Evolutionary conservation across 2,888 invertebrate species (phyloP).

Genomic region (Cerceris rybyensis): DNA sequence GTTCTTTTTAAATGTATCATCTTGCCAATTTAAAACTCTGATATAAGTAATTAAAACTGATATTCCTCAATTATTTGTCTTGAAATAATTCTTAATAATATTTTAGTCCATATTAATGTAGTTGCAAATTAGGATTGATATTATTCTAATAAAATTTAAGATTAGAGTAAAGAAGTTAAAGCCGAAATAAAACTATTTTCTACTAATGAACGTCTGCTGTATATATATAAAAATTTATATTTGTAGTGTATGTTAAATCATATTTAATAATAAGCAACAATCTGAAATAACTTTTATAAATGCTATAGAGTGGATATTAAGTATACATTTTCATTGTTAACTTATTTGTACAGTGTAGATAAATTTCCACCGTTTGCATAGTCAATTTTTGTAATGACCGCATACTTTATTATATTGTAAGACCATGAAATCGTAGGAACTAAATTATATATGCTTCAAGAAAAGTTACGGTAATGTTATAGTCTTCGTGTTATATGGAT

Average conservation of each 20-base stretch:
- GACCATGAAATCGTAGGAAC: slow-evolving; percentile 12
- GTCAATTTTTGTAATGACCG: background rate
- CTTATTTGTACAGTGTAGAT: slow-evolving; percentile 1
- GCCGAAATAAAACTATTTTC: background rate
- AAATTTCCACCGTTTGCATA: slow-evolving; percentile 9
- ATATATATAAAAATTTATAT: background rate
- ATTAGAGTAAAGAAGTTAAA: too few relatives aligned
- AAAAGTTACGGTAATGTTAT: too few relatives aligned
- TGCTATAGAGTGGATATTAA: background rate
- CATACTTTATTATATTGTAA: background rate
- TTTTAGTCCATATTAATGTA: background rate
- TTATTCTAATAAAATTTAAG: too few relatives aligned
- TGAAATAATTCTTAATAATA: too few relatives aligned
- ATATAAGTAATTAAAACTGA: too few relatives aligned
- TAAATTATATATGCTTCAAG: too few relatives aligned
- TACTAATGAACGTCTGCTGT: background rate
- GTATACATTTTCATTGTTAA: background rate
- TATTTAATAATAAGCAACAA: background rate
- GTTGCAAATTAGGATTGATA: background rate
- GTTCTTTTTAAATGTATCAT: too few relatives aligned
- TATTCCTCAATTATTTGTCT: too few relatives aligned
- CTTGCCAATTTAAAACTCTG: too few relatives aligned
- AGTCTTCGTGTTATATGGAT: too few relatives aligned
- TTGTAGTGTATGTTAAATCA: background rate
- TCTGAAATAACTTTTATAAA: background rate